Evolutionary conservation across 2,113 vertebrate genomes (phyloP), one percentile per base, ranked within the genome.

Genomic region (Xenopus laevis): DNA sequence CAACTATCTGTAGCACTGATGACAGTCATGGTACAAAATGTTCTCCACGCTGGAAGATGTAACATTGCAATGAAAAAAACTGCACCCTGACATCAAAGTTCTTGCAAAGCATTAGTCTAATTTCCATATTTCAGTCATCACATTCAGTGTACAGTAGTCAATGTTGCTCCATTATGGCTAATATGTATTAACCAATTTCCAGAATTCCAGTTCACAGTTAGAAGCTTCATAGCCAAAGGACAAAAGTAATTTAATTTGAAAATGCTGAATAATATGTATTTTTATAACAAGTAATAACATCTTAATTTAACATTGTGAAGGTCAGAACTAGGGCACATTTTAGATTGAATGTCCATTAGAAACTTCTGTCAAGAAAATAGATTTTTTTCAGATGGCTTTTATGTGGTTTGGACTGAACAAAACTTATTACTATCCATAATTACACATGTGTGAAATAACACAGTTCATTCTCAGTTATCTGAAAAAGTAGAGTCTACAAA

Each of bases 191-290:
- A 65, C 62, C 13, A 5, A 57, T 72, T 57, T 53, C 46, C 13
- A 53, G 18, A 16, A 23, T 30, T 72, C n/a, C 20, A 55, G 17
- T 72, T 55, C 30, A 47, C 33, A 65, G 64, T 55, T 65, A 21
- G 18, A 55, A 12, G 23, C 30, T 65, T 72, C 71, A 27, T 57
- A 44, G 71, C 61, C 47, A 72, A 65, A 72, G 55, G 71, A 18
- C 20, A 57, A 65, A 65, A 44, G 61, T 72, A 57, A 72, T 72
- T 72, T 65, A 72, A 72, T 65, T 55, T 65, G n/a, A 57, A 65
- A 27, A 44, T 57, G n/a, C 16, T 72, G 44, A 72, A 72, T 72
- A 64, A 65, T 65, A 33, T 44, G 65, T 55, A 72, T 65, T 72
- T 40, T 44, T 10, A 55, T 9, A 65, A 64, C 6, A 44, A 65